Percentiles rank a stretch among this genome's conserved stretches.
These are phyloP conservation scores for Caenorhabditis zanzibari DNA, from an alignment of 2,888 invertebrate genomes.

Conservation along the genomic window DNA sequence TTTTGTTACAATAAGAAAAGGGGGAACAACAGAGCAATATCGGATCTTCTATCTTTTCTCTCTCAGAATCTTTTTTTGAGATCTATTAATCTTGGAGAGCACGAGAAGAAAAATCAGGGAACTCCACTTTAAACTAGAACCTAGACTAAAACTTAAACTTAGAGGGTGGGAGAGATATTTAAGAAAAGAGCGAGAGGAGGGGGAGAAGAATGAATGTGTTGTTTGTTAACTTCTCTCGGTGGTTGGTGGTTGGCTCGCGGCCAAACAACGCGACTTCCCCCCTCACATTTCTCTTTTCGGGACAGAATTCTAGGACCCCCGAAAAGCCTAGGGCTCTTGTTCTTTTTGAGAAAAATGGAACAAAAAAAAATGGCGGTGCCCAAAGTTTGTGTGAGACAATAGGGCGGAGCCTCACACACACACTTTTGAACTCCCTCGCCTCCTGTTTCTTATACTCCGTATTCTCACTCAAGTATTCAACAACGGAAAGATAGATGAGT, in stretches of 20 bases:
- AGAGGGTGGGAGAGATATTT: not conserved
- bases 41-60: slow-evolving; percentile 17
- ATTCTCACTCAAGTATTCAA: slow-evolving; percentile 32
- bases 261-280: slow-evolving; percentile 54
- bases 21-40: slow-evolving; percentile 7
- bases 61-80: slow-evolving; percentile 19
- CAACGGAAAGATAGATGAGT: slow-evolving; percentile 24
- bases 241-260: slow-evolving; percentile 62
- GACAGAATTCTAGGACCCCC: slow-evolving; percentile 36
- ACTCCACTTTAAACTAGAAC: not conserved
- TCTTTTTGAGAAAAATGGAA: slow-evolving; percentile 29
- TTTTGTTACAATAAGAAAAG: slow-evolving; percentile 1
- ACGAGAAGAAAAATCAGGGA: not conserved
- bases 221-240: slow-evolving; percentile 62
- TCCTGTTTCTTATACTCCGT: not conserved
- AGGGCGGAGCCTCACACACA: slow-evolving; percentile 22
- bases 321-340: slow-evolving; percentile 27
- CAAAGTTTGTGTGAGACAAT: slow-evolving; percentile 7
- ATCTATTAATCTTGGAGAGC: slow-evolving; percentile 23
- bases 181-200: slow-evolving; percentile 2
- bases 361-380: slow-evolving; percentile 27
- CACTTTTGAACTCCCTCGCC: slow-evolving; percentile 49
- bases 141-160: slow-evolving; percentile 4
- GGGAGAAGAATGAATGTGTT: slow-evolving; percentile 50
- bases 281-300: slow-evolving; percentile 12